Evolutionary conservation across 92 coral and sea anemone species (phyloP), one percentile per base, ranked within the genome.

Genomic region (Micromussa lordhowensis): DNA sequence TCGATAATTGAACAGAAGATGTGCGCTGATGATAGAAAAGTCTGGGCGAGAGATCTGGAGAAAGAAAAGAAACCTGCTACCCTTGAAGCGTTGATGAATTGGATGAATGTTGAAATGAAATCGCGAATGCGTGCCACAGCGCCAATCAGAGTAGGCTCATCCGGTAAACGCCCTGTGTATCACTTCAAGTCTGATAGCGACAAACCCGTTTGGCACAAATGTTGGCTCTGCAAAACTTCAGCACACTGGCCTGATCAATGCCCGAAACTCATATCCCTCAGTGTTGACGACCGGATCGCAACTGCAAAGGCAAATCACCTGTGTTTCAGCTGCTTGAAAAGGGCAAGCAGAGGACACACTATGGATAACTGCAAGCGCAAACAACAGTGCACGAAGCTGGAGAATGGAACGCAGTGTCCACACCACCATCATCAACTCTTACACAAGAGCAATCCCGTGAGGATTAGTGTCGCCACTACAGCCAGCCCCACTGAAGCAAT

Each of bases 171-270:
- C 29, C 89, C 84, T 44, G 29, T 34, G 54, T n/a, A n/a, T n/a
- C n/a, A n/a, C n/a, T n/a, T 79, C 36, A 82, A 36, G 17, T 34
- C 83, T 16, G 71, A 34, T n/a, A 82, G 68, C n/a, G 90, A 80
- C 64, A 68, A 87, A 44, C 35, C 17, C 17, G 22, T 31, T 29
- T 54, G 93, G 59, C 86, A 91, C 82, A 88, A 91, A 81, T 84
- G 96, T 77, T 91, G 96, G 92, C n/a, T 80, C 34, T 93, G 96
- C 83, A 90, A 85, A 51, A 77, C 17, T 73, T 88, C 92, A 17
- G 74, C 86, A 38, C 96, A 93, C 59, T 93, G 96, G 96, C 92
- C n/a, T n/a, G n/a, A n/a, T n/a, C n/a, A n/a, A n/a, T n/a, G n/a
- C n/a, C n/a, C n/a, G n/a, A n/a, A n/a, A n/a, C n/a, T n/a, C n/a